phyloP scores from a whole-genome alignment of 1,140 invertebrate species.

The Cydia fagiglandana region DNA sequence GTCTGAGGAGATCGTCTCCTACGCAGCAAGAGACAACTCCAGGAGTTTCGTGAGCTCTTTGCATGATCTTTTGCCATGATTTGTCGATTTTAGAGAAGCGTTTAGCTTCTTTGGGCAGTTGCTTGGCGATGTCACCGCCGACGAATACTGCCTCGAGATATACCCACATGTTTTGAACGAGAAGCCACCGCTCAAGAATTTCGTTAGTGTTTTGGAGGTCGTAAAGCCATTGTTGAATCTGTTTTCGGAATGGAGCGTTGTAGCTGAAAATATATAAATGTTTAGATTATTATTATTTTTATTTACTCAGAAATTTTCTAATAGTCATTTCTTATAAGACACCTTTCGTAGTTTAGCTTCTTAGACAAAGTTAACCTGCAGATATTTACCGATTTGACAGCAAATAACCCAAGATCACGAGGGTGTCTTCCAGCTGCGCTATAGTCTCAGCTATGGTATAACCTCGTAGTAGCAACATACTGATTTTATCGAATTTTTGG shows the following conservation, averaged over 20 bases:
- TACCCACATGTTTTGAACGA: constrained; percentile 99
- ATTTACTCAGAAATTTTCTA: too few species aligned
- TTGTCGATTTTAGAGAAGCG: constrained; percentile 98
- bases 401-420: too few species aligned
- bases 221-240: constrained; percentile 97
- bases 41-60: constrained; percentile 94
- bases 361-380: too few species aligned
- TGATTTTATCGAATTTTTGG: too few species aligned
- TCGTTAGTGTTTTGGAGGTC: constrained; percentile 98
- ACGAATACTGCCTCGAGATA: constrained; percentile 99
- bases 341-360: too few species aligned
- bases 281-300: too few species aligned
- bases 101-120: constrained; percentile 96
- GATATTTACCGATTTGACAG: too few species aligned
- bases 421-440: too few species aligned
- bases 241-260: constrained; percentile 97
- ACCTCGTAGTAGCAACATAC: too few species aligned
- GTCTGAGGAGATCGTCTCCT: constrained; percentile 95
- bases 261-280: constrained; percentile 82
- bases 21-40: constrained; percentile 97
- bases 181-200: constrained; percentile 96
- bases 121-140: constrained; percentile 98
- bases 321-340: too few species aligned
- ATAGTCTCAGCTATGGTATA: too few species aligned
- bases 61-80: constrained; percentile 99